These are phyloP conservation scores for Cyprinodon tularosa DNA, from an alignment of 2,113 vertebrate species.

Conservation along the genomic window DNA sequence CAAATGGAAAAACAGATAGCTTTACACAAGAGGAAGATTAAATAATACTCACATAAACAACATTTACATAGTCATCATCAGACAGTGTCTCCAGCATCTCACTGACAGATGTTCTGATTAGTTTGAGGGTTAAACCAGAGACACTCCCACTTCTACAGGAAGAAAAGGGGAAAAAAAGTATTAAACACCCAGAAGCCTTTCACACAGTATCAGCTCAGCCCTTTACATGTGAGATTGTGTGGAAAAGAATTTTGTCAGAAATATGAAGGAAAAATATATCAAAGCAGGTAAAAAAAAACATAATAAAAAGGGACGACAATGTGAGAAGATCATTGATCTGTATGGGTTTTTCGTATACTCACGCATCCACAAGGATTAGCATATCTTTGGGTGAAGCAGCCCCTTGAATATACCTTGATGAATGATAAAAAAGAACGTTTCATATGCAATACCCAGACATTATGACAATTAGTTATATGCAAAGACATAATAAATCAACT, in stretches of 20 bases:
- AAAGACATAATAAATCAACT: background rate
- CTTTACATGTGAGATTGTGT: conserved; percentile 23
- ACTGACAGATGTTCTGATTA: conserved; percentile 94
- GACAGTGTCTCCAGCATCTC: conserved; percentile 98
- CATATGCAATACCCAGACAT: conserved; percentile 13
- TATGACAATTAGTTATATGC: background rate
- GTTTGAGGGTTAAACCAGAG: conserved; percentile 93
- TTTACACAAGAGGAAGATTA: background rate
- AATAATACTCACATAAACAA: conserved; percentile 92
- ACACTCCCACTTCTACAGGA: conserved; percentile 91
- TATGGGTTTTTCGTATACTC: conserved; percentile 73
- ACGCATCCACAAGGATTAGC: conserved; percentile 98
- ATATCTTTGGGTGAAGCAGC: conserved; percentile 98
- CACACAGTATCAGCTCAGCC: conserved; percentile 26
- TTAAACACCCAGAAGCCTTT: background rate
- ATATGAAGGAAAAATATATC: conserved; percentile 29
- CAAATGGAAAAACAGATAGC: conserved; percentile 8
- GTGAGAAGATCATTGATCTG: conserved; percentile 40
- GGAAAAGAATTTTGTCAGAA: conserved; percentile 48
- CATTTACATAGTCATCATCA: conserved; percentile 98
- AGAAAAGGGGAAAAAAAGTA: background rate
- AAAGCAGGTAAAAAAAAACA: conserved; percentile 22
- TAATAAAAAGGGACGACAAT: conserved; percentile 48
- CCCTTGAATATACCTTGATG: conserved; percentile 95
- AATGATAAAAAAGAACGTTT: conserved; percentile 33